Evolutionary conservation across 2,113 vertebrate genomes (phyloP), one percentile per base, ranked within the genome.

Genomic region (Aspiorhynchus laticeps): DNA sequence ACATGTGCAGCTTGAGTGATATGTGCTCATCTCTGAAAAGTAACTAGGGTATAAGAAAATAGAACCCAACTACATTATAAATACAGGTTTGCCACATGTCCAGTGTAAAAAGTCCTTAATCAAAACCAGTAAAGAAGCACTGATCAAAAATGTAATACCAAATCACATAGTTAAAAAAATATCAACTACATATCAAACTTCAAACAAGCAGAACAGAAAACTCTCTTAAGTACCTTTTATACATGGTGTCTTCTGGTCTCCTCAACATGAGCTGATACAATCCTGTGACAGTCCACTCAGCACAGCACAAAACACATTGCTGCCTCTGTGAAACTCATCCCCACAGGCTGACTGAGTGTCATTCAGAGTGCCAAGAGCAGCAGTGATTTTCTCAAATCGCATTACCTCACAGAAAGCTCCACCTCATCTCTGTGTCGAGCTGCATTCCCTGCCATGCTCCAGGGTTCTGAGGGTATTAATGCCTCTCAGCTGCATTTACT

Each of bases 331-430:
- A 78, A 88, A 83, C 80, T 88, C 86, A 76, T 88, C 73, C 67
- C 48, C 43, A 26, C 69, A 80, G 67, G 38, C 71, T 56, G 79
- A 36, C 71, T 65, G 38, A 4, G 67, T 85, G 33, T 48, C 63
- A 85, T 56, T 77, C 84, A 86, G 48, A 86, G 5, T 69, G 31
- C 46, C 86, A 85, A 51, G 6, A 61, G 85, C 79, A 85, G 48
- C 69, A 7, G 87, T 80, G 41, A 84, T 77, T 81, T 67, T 53
- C 71, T 84, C 48, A 90, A 90, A 87, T 87, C 51, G 82, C 80
- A 87, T 89, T 91, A 91, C 86, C 43, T 46, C 79, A 82, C 63
- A 84, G 41, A 82, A 84, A 88, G 88, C 67, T 82, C 80, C 19
- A 84, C 85, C 61, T 90, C 82, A 85, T 83, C 90, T 80, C 75